These are phyloP conservation scores for Phoxinus dragarum DNA, from an alignment of 2,797 vertebrate species.

Conservation along the genomic window DNA sequence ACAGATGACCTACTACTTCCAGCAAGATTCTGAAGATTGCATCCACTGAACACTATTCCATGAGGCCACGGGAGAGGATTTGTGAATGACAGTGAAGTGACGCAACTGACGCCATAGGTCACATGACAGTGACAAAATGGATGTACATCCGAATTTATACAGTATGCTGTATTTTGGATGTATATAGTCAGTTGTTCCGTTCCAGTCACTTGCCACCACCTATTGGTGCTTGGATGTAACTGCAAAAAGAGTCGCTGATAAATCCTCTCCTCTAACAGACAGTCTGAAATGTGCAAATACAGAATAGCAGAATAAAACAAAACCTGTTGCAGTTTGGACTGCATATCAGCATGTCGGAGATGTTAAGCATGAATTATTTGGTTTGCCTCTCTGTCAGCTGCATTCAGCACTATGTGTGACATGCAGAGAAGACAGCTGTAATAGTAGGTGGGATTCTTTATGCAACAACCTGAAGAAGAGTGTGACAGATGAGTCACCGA, in stretches of 20 bases:
- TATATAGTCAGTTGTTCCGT: background rate
- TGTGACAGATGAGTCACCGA: conserved; percentile 26
- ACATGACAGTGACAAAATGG: background rate
- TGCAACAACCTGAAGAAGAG: conserved; percentile 17
- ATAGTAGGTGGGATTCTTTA: conserved; percentile 20
- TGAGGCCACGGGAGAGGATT: background rate
- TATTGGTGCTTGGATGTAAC: background rate
- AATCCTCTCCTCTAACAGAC: background rate
- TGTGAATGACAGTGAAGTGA: background rate
- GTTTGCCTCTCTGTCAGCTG: conserved; percentile 15
- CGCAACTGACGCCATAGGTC: background rate
- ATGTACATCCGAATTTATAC: background rate
- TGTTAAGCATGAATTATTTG: conserved; percentile 6
- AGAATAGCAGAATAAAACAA: background rate
- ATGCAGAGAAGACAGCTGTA: background rate
- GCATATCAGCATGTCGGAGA: background rate
- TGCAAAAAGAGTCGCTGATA: background rate
- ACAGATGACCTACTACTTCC: background rate
- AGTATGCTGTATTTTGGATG: background rate
- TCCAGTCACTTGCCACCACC: background rate
- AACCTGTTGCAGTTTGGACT: background rate
- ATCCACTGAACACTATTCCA: background rate
- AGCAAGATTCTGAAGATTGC: background rate
- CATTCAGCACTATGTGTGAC: background rate
- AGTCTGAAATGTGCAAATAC: background rate